Percentiles rank a stretch among this genome's conserved stretches.
Evolutionary conservation across 2,113 vertebrate species (phyloP).

Genomic region (Megaceryle maxima): DNA sequence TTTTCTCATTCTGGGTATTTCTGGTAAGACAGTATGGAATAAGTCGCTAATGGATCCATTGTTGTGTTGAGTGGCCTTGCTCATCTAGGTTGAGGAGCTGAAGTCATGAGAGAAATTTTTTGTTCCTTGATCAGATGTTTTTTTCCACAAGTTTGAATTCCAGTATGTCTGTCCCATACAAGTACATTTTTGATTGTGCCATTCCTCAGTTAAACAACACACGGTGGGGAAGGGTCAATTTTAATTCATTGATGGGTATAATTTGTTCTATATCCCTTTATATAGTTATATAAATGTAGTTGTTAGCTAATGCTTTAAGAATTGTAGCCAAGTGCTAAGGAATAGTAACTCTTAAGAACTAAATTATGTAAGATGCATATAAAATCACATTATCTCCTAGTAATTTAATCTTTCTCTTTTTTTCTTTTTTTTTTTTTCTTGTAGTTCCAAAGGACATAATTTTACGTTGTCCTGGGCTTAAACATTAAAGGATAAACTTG

Average conservation of each 20-base stretch:
- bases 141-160: neutral
- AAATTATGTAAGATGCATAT: neutral
- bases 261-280: neutral
- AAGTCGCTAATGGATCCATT: neutral
- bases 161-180: neutral
- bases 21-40: neutral
- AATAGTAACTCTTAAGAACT: neutral
- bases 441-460: constrained; percentile 15
- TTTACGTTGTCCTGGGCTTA: neutral
- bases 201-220: neutral
- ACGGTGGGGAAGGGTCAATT: neutral
- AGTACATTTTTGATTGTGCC: neutral
- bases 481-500: neutral
- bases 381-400: neutral
- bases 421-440: neutral
- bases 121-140: neutral
- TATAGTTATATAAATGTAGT: neutral
- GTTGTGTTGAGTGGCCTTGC: neutral
- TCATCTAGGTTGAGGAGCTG: neutral
- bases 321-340: neutral
- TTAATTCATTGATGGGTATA: neutral
- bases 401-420: neutral
- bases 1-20: neutral
- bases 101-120: neutral
- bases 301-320: neutral